Conservation (phyloP, 2,113 vertebrate species). For the Cisticola juncidis region DNA sequence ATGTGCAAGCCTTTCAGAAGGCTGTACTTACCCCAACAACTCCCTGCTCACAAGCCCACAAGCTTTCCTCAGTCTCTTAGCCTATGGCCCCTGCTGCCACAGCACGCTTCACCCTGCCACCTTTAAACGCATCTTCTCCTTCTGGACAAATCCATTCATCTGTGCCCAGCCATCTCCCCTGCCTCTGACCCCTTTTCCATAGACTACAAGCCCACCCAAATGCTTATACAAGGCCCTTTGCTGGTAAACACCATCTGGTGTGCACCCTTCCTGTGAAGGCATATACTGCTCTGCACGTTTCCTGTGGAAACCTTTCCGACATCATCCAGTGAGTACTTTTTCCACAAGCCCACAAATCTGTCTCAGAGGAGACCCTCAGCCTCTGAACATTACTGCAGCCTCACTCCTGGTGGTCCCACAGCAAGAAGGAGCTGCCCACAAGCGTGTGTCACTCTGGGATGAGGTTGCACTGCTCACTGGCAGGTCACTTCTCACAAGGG, state of each 20-base stretch:
- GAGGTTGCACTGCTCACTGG: not conserved
- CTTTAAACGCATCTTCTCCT: not conserved
- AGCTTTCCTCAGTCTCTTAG: not conserved
- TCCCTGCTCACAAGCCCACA: not conserved
- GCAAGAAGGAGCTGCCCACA: not conserved
- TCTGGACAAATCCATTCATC: not conserved
- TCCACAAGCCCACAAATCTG: not conserved
- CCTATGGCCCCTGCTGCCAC: rapidly evolving
- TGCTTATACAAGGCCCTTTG: not conserved
- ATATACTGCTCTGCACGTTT: not conserved
- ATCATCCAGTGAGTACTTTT: not conserved
- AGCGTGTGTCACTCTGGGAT: rapidly evolving
- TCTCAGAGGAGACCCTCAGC: not conserved
- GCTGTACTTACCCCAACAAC: not conserved
- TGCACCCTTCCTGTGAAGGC: not conserved
- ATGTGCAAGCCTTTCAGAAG: not conserved
- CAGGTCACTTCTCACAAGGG: not conserved
- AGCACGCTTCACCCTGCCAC: not conserved
- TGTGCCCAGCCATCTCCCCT: rapidly evolving
- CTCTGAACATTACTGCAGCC: not conserved
- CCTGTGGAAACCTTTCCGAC: rapidly evolving
- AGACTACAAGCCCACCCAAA: not conserved
- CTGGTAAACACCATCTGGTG: not conserved
- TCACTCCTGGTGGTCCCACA: not conserved
- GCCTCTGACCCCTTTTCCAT: rapidly evolving